These are phyloP conservation scores for Galemys pyrenaicus DNA, from an alignment of 2,113 vertebrate genomes.

Conservation along the genomic window DNA sequence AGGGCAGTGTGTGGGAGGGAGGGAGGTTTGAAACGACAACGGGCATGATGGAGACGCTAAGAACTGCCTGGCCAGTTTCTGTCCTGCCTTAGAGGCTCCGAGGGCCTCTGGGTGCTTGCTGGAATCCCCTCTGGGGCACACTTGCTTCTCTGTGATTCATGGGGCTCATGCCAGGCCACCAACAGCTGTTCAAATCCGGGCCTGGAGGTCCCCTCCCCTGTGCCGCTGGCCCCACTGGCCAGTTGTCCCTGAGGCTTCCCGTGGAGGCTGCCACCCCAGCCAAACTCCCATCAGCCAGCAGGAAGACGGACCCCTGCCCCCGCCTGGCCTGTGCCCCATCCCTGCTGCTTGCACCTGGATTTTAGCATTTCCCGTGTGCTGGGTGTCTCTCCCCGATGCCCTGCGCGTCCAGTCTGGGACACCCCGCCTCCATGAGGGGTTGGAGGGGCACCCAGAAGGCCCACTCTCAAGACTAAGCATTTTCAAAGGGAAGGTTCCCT, in stretches of 20 bases:
- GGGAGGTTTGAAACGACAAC: neutral
- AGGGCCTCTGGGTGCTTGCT: neutral
- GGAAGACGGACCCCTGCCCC: neutral
- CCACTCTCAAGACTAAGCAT: too few species aligned
- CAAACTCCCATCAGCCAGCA: neutral
- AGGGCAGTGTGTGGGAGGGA: neutral
- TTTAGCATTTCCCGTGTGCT: too few species aligned
- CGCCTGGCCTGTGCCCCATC: rapidly evolving
- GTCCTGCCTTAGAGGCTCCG: neutral
- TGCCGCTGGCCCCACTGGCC: neutral
- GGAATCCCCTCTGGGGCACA: neutral
- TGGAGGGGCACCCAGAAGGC: too few species aligned
- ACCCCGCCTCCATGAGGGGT: too few species aligned
- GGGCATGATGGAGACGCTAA: neutral
- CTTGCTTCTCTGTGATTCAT: neutral
- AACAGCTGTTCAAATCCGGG: neutral
- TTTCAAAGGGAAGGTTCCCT: too few species aligned
- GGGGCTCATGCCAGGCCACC: neutral
- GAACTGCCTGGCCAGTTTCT: neutral
- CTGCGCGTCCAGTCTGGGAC: too few species aligned
- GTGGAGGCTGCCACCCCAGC: neutral
- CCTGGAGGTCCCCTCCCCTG: neutral
- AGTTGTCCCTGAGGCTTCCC: neutral
- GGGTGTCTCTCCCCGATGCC: too few species aligned
- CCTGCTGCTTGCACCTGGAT: neutral